Base-by-base conservation (phyloP, 2,888 invertebrate genomes). In the Hyles lineata region DNA sequence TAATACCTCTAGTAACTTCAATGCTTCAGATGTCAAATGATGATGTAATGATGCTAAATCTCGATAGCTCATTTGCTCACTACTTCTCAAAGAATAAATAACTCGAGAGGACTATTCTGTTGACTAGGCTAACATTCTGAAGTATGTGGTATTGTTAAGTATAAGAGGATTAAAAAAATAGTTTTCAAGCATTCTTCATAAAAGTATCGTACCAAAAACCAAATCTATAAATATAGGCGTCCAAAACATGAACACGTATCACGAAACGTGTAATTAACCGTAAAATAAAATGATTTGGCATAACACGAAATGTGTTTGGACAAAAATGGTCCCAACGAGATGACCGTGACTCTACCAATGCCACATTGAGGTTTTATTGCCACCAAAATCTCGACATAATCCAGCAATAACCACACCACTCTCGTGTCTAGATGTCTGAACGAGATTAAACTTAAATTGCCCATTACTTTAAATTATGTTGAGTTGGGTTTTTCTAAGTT, bases 401-500 rank as follows among this genome's bases (percentile, higher is more conserved):
- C 77, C 73, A 77, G 82, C 83, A 79, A 87, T 86, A 87, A 85
- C 76, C 76, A 85, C 79, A 80, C 83, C 69, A 75, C 78, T 81
- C 83, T 86, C 77, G 86, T 87, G 79, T 79, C 76, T 72, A 85
- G 92, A 93, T 93, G 86, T 85, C 87, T 87, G 82, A 75, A 70
- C 67, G 67, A 85, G 93, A 93, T 92, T 77, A 87, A 83, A 76
- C 67, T 82, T 81, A 87, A 90, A 90, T 88, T 83, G 86, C 83
- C 89, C 88, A 91, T 92, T 90, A 89, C 76, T 77, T 78, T 81
- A 77, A 80, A 50, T 83, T 83, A 82, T 80, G 60, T 60, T 43
- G 52, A 52, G 70, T 75, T 75, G 76, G 76, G 70, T 72, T 76
- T 74, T 52, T 60, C 74, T 76, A 73, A 70, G 70, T 60, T 63